These are phyloP conservation scores for Macheiramphus alcinus DNA, from an alignment of 2,113 vertebrate genomes.

Conservation along the genomic window DNA sequence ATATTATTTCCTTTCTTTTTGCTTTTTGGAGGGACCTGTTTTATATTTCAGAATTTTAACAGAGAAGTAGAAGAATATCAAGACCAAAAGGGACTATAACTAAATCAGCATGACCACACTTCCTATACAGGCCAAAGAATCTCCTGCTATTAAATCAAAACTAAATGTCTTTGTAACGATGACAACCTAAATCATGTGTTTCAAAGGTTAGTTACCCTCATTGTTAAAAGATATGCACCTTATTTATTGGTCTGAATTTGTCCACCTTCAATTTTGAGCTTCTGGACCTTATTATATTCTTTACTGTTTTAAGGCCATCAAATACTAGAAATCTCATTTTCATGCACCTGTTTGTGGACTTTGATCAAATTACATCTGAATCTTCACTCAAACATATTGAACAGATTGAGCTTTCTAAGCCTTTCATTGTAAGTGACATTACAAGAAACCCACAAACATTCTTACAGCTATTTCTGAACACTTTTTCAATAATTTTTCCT, in stretches of 20 bases:
- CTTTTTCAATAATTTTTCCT: not conserved
- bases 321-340: slow-evolving; percentile 4
- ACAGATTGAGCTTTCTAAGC: not conserved
- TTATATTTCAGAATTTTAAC: not conserved
- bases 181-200: not conserved
- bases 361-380: slow-evolving; percentile 12
- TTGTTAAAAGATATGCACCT: not conserved
- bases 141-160: not conserved
- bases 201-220: not conserved
- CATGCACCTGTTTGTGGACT: not conserved
- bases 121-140: not conserved
- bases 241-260: not conserved
- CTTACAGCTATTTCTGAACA: not conserved
- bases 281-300: not conserved
- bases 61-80: not conserved
- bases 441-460: not conserved
- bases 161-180: slow-evolving; percentile 21
- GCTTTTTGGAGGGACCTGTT: not conserved
- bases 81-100: not conserved
- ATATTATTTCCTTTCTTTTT: not conserved
- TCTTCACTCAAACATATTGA: not conserved
- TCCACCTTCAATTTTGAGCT: not conserved
- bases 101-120: not conserved
- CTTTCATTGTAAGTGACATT: not conserved
- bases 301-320: not conserved